These are phyloP conservation scores for Dicrurus megarhynchus DNA, from an alignment of 2,113 vertebrate genomes.

Conservation along the genomic window DNA sequence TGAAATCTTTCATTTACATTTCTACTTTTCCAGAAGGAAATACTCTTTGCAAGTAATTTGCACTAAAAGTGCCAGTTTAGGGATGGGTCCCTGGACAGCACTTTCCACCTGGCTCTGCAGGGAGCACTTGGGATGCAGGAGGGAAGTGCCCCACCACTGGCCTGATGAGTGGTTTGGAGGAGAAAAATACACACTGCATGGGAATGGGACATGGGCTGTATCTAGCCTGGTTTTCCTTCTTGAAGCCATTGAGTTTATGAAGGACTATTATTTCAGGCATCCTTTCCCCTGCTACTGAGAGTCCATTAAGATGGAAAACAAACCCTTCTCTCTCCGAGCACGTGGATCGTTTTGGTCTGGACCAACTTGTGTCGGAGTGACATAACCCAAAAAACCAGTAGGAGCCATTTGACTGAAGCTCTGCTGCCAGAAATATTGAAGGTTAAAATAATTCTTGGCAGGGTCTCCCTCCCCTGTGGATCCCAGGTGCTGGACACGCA, in stretches of 20 bases:
- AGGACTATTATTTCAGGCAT: conserved; percentile 49
- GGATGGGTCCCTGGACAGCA: not conserved
- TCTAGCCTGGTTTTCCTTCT: not conserved
- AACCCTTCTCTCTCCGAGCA: not conserved
- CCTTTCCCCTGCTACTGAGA: conserved; percentile 24
- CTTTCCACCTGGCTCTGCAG: not conserved
- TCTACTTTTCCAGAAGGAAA: not conserved
- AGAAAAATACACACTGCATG: not conserved
- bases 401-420: not conserved
- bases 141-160: not conserved
- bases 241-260: not conserved
- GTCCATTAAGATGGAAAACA: conserved; percentile 18
- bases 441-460: conserved; percentile 59
- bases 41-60: not conserved
- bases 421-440: conserved; percentile 36
- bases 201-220: not conserved
- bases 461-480: not conserved
- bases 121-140: not conserved
- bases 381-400: not conserved
- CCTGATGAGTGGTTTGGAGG: not conserved
- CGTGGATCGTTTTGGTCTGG: not conserved
- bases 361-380: conserved; percentile 5
- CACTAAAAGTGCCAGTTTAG: not conserved
- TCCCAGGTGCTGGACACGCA: not conserved
- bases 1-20: not conserved